Conservation (phyloP, 2,113 vertebrate species). For the Hippocampus guttulatus region DNA sequence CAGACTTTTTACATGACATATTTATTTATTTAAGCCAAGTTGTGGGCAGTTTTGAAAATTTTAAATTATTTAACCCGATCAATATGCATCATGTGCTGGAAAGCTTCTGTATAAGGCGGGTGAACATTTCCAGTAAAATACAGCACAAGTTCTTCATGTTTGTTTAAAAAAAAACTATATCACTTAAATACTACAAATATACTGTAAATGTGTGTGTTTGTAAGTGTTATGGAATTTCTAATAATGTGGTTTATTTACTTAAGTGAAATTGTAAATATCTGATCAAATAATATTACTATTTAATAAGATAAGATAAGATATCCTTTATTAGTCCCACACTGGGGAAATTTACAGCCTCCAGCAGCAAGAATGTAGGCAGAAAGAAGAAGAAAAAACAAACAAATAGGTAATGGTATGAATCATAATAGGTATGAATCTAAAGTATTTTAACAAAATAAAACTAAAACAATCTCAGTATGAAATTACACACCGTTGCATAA, state of each 20-base stretch:
- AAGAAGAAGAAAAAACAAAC: no score
- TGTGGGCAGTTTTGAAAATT: not conserved
- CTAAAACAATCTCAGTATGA: not conserved
- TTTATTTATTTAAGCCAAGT: not conserved
- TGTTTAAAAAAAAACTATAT: no score
- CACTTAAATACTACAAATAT: no score
- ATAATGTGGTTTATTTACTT: not conserved
- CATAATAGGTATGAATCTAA: not conserved
- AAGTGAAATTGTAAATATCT: not conserved
- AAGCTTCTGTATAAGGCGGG: constrained; percentile 7
- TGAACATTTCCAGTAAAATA: not conserved
- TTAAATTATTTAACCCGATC: not conserved
- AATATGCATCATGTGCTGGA: not conserved
- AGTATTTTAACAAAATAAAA: not conserved
- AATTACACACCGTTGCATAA: not conserved
- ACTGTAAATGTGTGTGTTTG: not conserved
- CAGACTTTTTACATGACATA: not conserved
- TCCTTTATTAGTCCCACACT: no score
- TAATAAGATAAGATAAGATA: no score
- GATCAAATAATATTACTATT: not conserved
- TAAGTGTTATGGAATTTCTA: not conserved
- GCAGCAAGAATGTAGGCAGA: no score
- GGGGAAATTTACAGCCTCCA: no score
- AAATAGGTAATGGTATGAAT: no score
- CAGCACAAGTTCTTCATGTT: not conserved